Base-by-base conservation (phyloP, 2,797 vertebrate species). In the Linurgus olivaceus region DNA sequence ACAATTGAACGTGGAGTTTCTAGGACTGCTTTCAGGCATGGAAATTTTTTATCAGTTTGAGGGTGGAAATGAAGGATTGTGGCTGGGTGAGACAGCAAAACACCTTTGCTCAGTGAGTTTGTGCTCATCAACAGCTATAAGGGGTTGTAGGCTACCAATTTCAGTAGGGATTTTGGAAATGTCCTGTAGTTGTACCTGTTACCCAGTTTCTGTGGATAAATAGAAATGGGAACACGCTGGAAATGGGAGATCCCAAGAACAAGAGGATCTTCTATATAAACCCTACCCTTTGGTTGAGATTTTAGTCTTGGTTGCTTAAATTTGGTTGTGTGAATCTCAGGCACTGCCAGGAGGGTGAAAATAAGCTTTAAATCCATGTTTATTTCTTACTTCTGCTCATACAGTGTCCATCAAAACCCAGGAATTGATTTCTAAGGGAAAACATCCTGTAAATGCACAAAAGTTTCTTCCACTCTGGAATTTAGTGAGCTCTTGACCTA, bases 81-180 rank as follows among this genome's bases (percentile, higher is more conserved):
- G 38, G 17, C 20, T 11, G 37, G 20, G 18, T 25, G 33, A 85
- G 45, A n/a, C 15, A 71, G 45, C 13, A 68, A 44, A 72, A 75
- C 9, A 24, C 2, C 25, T 74, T 78, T 50, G 9, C 33, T 86
- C 38, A 16, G 3, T 35, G 24, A 29, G 10, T 50, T 71, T 38
- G 38, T 57, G 12, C 29, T 76, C 31, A 7, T 7, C 21, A 33
- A 26, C 17, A 59, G 5, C 45, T 59, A 12, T 15, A n/a, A 5
- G 3, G 16, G 6, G 8, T 20, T 67, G 10, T 24, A 45, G n/a
- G 38, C 7, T 1, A 28, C 4, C 16, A 33, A 0, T n/a, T 59
- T 20, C 29, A 16, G 19, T 28, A 59, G 13, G 15, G 35, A 45
- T 76, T 85, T 38, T 67, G 54, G 33, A 29, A 59, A 52, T 24